phyloP scores from a whole-genome alignment of 2,113 vertebrate species.

The Crotophaga sulcirostris region DNA sequence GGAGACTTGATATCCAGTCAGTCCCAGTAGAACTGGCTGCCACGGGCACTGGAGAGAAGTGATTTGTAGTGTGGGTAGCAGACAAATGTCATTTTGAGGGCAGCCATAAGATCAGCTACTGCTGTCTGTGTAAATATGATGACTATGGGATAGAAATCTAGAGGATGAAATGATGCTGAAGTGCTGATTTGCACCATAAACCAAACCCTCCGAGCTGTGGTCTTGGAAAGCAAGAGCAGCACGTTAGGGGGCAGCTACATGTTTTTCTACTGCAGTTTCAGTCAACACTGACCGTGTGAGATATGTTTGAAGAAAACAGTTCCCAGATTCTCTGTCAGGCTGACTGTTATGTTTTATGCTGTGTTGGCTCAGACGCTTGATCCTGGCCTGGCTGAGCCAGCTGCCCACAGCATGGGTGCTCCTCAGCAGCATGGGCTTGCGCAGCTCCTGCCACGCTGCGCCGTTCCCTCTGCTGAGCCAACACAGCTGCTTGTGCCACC shows the following conservation, averaged over 20 bases:
- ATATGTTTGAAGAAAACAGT: neutral
- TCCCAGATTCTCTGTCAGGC: neutral
- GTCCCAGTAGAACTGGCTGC: neutral
- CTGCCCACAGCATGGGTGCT: neutral
- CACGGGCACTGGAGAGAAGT: neutral
- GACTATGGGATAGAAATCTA: neutral
- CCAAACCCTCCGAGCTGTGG: neutral
- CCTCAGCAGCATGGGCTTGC: neutral
- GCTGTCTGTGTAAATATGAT: neutral
- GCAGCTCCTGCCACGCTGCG: neutral
- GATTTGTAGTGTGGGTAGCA: neutral
- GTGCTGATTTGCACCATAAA: neutral
- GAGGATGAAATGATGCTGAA: neutral
- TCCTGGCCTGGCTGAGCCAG: neutral
- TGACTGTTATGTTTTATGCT: fast-evolving
- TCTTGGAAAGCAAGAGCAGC: neutral
- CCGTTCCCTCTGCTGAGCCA: neutral
- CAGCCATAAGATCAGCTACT: neutral
- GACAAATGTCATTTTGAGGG: neutral
- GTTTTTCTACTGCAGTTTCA: neutral
- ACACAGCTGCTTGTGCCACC: neutral
- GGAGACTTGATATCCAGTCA: neutral
- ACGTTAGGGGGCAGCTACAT: neutral
- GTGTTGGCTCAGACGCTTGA: neutral
- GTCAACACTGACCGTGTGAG: neutral